These are phyloP conservation scores for Muscicapa striata DNA, from an alignment of 2,797 vertebrate genomes.

Conservation along the genomic window DNA sequence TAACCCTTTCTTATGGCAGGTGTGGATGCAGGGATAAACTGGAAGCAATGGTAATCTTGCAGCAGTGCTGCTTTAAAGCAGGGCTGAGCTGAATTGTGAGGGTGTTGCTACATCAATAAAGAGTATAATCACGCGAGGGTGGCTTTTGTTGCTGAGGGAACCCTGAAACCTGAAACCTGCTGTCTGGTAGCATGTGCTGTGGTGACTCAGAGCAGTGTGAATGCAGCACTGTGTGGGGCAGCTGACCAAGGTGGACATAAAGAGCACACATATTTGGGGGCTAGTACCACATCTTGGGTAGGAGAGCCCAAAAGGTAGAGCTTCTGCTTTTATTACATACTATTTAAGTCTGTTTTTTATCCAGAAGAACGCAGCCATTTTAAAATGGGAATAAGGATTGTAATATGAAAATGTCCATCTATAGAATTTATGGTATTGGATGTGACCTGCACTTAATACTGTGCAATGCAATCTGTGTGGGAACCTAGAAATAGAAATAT, in stretches of 20 bases:
- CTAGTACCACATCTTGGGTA: neutral
- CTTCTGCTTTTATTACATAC: neutral
- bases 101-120: neutral
- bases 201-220: neutral
- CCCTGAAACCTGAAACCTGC: neutral
- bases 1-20: neutral
- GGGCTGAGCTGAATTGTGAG: neutral
- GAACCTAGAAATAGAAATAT: neutral
- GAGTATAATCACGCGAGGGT: neutral
- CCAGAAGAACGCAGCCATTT: neutral
- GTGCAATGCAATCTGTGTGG: neutral
- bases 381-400: neutral
- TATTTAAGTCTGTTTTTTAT: neutral
- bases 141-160: neutral
- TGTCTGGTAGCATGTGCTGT: neutral
- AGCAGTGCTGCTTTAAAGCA: neutral
- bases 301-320: neutral
- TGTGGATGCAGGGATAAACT: rapidly evolving
- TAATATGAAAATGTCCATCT: neutral
- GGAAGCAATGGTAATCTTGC: neutral
- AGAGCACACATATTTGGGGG: neutral
- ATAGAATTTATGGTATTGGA: neutral
- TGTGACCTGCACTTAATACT: neutral
- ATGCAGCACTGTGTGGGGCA: neutral
- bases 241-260: neutral